These are phyloP conservation scores for Alligator mississippiensis DNA, from an alignment of 2,113 vertebrate genomes.

Conservation along the genomic window DNA sequence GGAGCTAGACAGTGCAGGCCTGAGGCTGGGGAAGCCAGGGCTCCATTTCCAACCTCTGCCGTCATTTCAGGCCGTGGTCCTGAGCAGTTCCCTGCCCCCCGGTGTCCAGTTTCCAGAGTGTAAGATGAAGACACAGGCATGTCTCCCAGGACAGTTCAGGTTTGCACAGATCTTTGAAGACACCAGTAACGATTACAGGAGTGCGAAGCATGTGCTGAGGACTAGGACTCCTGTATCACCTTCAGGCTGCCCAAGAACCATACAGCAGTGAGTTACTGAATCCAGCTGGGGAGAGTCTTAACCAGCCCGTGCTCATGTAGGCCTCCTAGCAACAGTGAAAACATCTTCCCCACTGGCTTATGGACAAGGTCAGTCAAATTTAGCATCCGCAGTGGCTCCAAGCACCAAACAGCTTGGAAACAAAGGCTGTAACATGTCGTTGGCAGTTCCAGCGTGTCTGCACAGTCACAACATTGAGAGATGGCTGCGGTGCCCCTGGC, in stretches of 20 bases:
- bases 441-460: too few relatives aligned
- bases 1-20: neutral
- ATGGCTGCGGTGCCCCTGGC: neutral
- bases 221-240: neutral
- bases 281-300: neutral
- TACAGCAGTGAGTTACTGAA: neutral
- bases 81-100: neutral
- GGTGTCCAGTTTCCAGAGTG: neutral
- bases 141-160: neutral
- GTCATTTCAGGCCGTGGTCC: neutral
- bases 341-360: neutral
- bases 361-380: neutral
- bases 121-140: neutral
- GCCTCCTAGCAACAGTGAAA: neutral
- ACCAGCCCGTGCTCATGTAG: too few relatives aligned
- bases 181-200: neutral
- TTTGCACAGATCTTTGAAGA: neutral
- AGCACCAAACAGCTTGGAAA: neutral
- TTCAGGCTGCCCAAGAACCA: neutral
- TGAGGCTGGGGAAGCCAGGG: neutral
- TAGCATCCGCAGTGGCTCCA: accelerated
- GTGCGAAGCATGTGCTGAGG: neutral
- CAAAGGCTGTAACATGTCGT: too few relatives aligned
- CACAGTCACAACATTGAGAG: neutral
- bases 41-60: neutral